Conservation (phyloP, 1,140 invertebrate species). For the Yoshiicerus persimilis region DNA sequence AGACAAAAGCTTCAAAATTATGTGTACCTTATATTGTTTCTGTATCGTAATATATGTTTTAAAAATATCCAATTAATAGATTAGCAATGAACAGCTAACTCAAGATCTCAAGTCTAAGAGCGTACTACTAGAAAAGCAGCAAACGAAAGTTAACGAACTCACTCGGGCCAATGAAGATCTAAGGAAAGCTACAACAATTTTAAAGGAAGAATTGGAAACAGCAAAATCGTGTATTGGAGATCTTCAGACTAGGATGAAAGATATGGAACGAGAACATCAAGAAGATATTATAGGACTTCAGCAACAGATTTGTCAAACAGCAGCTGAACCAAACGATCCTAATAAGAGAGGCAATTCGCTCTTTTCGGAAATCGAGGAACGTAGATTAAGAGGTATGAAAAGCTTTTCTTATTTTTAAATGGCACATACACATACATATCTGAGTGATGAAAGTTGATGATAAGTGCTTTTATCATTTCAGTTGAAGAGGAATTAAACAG, state of each 20-base stretch:
- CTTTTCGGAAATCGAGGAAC: conserved; percentile 42
- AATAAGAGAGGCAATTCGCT: conserved; percentile 39
- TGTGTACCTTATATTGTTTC: too few relatives aligned
- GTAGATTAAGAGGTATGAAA: conserved; percentile 26
- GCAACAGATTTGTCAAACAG: conserved; percentile 16
- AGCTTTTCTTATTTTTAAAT: background rate
- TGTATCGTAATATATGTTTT: background rate
- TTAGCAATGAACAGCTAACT: conserved; percentile 10
- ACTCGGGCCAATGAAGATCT: background rate
- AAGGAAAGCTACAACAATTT: background rate
- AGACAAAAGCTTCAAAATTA: too few relatives aligned
- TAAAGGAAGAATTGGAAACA: conserved; percentile 30
- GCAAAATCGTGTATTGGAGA: conserved; percentile 24
- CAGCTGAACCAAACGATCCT: conserved; percentile 5
- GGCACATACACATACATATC: background rate
- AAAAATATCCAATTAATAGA: conserved; percentile 6
- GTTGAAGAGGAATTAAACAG: conserved; percentile 39
- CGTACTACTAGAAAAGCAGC: conserved; percentile 12
- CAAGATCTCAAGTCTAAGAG: conserved; percentile 23
- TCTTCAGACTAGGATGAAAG: conserved; percentile 28
- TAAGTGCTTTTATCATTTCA: background rate
- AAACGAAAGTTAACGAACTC: conserved; percentile 21
- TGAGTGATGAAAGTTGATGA: background rate
- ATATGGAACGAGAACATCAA: conserved; percentile 29
- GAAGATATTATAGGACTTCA: conserved; percentile 35